phyloP scores from a whole-genome alignment of 1,140 invertebrate species.

The Pantala flavescens region DNA sequence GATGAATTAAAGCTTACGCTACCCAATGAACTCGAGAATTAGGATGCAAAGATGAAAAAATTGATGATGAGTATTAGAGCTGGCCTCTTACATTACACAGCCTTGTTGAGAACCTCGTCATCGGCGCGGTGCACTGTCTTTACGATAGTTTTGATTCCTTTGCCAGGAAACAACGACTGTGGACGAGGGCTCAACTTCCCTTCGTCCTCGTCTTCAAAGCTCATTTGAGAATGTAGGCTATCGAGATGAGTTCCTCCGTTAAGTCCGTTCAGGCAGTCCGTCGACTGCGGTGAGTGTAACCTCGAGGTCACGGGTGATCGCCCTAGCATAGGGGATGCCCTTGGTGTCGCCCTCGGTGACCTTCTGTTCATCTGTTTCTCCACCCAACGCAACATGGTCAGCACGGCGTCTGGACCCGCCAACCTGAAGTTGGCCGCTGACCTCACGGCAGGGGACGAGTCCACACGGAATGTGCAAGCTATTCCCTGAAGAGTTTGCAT shows the following conservation, averaged over 20 bases:
- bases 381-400: conserved; percentile 82
- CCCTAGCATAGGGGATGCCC: neutral
- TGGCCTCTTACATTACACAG: neutral
- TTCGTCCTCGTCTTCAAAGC: conserved; percentile 13
- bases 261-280: no score
- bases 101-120: neutral
- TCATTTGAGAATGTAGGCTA: conserved; percentile 7
- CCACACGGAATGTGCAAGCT: conserved; percentile 81
- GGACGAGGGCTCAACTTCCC: neutral
- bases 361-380: conserved; percentile 63
- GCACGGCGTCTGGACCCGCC: conserved; percentile 75
- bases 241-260: neutral
- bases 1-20: no score
- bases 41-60: no score
- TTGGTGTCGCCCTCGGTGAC: conserved; percentile 17
- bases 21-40: no score
- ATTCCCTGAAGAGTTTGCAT: conserved; percentile 82
- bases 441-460: conserved; percentile 70
- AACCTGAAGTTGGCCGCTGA: conserved; percentile 75
- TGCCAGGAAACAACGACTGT: neutral
- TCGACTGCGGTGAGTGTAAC: neutral
- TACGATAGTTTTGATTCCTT: neutral
- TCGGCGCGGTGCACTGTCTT: neutral
- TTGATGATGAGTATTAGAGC: no score
- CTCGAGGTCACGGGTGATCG: neutral